Percentiles rank a stretch among this genome's conserved stretches.
Evolutionary conservation across 2,113 vertebrate genomes (phyloP).

Genomic region (Fregata magnificens): DNA sequence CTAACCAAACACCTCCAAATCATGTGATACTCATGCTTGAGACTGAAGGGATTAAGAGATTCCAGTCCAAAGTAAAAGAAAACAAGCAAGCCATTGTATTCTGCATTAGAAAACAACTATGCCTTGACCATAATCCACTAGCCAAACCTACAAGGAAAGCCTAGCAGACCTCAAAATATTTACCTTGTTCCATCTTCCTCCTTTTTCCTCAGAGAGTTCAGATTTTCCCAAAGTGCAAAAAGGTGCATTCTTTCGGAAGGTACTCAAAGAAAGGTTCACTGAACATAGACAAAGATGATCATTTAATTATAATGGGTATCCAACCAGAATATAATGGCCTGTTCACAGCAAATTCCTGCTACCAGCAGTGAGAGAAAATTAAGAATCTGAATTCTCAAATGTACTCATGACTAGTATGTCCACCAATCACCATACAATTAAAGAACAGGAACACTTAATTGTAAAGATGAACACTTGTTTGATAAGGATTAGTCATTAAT

Average conservation of each 20-base stretch:
- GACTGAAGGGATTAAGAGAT: slow-evolving; percentile 53
- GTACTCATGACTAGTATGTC: background rate
- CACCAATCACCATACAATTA: slow-evolving; percentile 4
- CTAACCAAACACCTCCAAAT: slow-evolving; percentile 48
- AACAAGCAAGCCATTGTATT: slow-evolving; percentile 57
- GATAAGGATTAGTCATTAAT: slow-evolving; percentile 21
- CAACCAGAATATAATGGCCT: slow-evolving; percentile 64
- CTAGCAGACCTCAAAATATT: slow-evolving; percentile 30
- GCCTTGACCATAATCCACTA: slow-evolving; percentile 28
- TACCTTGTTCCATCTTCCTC: slow-evolving; percentile 38
- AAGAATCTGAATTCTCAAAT: slow-evolving; percentile 23
- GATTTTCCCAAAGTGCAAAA: slow-evolving; percentile 52
- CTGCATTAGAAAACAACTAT: slow-evolving; percentile 2
- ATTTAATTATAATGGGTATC: slow-evolving; percentile 59
- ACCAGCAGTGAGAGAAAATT: slow-evolving; percentile 31
- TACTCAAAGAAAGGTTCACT: slow-evolving; percentile 56
- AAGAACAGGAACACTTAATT: background rate
- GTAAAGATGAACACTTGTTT: background rate
- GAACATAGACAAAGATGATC: slow-evolving; percentile 58
- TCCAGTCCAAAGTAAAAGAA: slow-evolving; percentile 54
- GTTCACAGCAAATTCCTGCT: slow-evolving; percentile 66
- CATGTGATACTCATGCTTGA: slow-evolving; percentile 48
- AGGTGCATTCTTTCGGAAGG: slow-evolving; percentile 41
- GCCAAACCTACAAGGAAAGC: slow-evolving; percentile 40
- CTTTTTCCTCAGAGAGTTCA: background rate